phyloP scores from a whole-genome alignment of 2,113 vertebrate species.

The Pitta sordida region DNA sequence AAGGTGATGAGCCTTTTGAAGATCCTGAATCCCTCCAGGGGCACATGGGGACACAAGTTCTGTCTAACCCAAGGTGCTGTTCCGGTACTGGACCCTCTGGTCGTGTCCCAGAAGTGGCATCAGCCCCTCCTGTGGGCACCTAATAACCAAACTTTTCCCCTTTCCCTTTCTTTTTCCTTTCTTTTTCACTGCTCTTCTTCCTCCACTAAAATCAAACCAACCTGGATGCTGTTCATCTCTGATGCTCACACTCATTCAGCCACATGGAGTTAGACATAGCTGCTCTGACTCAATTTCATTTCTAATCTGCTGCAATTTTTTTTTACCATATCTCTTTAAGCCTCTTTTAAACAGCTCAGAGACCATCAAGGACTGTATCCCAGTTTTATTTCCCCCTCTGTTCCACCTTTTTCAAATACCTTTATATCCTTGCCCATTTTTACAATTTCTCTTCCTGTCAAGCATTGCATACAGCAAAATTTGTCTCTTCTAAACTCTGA shows the following conservation, averaged over 20 bases:
- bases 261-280: neutral
- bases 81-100: neutral
- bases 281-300: neutral
- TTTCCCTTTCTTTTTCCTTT: neutral
- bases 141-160: neutral
- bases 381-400: slow-evolving; percentile 44
- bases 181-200: neutral
- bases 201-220: slow-evolving; percentile 36
- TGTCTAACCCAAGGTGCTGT: neutral
- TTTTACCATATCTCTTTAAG: slow-evolving; percentile 59
- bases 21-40: neutral
- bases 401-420: slow-evolving; percentile 44
- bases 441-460: slow-evolving; percentile 21
- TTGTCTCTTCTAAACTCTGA: neutral
- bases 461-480: neutral
- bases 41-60: neutral
- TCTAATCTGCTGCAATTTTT: slow-evolving; percentile 17
- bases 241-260: neutral
- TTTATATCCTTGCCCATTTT: slow-evolving; percentile 35
- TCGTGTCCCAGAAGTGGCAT: neutral
- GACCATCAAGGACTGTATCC: slow-evolving; percentile 31
- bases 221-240: neutral
- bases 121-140: neutral
- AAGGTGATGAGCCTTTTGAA: neutral
- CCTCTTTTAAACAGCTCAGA: slow-evolving; percentile 54